Conservation (phyloP, 2,797 vertebrate genomes). For the Protosalanx chinensis region DNA sequence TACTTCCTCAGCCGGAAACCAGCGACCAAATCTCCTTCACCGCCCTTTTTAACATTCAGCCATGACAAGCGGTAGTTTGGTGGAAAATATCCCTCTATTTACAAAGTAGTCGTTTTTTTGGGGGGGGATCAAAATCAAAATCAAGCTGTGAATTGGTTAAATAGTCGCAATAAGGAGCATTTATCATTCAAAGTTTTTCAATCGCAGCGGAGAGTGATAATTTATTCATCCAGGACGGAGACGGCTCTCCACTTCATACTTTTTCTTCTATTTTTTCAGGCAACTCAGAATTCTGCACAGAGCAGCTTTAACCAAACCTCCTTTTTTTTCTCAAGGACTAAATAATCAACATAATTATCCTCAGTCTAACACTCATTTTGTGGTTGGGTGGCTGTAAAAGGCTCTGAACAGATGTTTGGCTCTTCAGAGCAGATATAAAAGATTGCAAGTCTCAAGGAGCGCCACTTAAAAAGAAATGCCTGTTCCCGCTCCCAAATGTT, state of each 20-base stretch:
- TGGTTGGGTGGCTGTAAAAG: slow-evolving; percentile 64
- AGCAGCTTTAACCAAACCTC: slow-evolving; percentile 39
- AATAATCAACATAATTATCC: slow-evolving; percentile 70
- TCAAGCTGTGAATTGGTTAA: not conserved
- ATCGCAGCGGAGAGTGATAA: not conserved
- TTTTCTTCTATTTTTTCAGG: slow-evolving; percentile 32
- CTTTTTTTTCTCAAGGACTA: slow-evolving; percentile 65
- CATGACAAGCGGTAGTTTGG: not conserved
- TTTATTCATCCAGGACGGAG: not conserved
- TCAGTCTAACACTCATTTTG: slow-evolving; percentile 60
- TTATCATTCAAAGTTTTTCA: not conserved
- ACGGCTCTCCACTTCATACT: not conserved
- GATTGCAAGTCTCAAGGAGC: slow-evolving; percentile 57
- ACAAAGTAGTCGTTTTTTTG: not conserved
- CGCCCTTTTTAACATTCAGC: slow-evolving; percentile 2
- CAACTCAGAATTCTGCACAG: slow-evolving; percentile 14
- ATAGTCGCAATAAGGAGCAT: not conserved
- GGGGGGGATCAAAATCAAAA: not conserved
- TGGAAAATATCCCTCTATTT: not conserved
- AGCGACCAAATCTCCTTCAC: not conserved
- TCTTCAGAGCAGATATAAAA: slow-evolving; percentile 61
- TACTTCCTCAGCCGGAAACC: slow-evolving; percentile 1
- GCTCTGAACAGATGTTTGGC: slow-evolving; percentile 65
- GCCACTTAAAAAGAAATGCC: slow-evolving; percentile 50
- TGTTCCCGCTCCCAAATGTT: slow-evolving; percentile 35